Conservation (phyloP, 2,113 vertebrate genomes). For the Ceratotherium simum region DNA sequence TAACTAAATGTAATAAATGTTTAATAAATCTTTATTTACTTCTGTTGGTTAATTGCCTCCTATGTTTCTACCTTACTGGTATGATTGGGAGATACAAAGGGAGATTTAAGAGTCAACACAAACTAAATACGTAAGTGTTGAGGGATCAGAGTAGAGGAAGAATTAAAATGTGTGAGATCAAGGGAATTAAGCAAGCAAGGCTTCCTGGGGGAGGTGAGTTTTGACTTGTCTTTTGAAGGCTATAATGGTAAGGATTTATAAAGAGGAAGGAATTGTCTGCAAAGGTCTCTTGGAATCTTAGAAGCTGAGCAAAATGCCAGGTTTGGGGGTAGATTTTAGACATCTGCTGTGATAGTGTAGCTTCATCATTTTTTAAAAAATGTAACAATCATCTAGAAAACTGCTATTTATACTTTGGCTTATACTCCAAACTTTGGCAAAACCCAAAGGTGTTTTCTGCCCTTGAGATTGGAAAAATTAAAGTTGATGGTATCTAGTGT, state of each 20-base stretch:
- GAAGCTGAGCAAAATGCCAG: not conserved
- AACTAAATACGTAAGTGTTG: not conserved
- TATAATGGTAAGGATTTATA: not conserved
- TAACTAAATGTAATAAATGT: not conserved
- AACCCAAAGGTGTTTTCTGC: not conserved
- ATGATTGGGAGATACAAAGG: conserved; percentile 21
- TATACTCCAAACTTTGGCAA: not conserved
- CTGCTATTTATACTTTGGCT: not conserved
- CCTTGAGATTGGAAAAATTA: conserved; percentile 24
- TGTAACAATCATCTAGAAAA: not conserved
- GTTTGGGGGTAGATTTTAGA: conserved; percentile 8
- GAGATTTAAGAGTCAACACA: not conserved
- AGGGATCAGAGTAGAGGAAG: not conserved
- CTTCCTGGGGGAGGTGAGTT: not conserved
- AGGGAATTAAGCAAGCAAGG: not conserved
- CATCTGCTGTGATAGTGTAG: conserved; percentile 7
- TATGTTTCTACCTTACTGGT: not conserved
- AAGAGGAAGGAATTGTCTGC: not conserved
- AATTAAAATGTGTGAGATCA: not conserved
- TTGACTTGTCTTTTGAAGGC: conserved; percentile 39
- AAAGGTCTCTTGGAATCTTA: not conserved
- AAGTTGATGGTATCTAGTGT: not conserved
- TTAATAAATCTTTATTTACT: not conserved
- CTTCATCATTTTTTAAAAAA: not conserved
- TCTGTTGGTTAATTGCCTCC: not conserved